Conservation (phyloP, 2,113 vertebrate species). For the Rhineura floridana region DNA sequence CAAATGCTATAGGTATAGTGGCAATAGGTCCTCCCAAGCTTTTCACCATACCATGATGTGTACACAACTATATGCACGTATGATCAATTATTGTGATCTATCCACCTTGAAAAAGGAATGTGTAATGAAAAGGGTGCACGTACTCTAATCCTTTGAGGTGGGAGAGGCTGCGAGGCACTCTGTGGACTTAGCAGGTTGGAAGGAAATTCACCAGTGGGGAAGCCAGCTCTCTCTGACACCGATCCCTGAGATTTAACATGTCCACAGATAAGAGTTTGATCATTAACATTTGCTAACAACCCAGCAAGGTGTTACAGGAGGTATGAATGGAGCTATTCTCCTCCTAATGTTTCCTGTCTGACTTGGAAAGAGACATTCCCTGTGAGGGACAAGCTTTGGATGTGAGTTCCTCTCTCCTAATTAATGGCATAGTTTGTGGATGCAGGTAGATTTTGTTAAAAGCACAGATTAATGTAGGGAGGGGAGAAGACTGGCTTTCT, state of each 20-base stretch:
- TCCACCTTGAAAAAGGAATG: not conserved
- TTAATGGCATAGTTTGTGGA: not conserved
- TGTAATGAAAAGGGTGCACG: not conserved
- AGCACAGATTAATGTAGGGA: not conserved
- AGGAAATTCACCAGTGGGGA: too few relatives aligned
- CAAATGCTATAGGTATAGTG: not conserved
- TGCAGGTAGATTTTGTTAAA: not conserved
- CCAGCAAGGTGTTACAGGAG: not conserved
- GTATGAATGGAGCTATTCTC: not conserved
- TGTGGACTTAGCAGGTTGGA: not conserved
- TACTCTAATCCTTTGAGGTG: not conserved
- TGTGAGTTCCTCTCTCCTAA: not conserved
- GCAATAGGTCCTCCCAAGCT: not conserved
- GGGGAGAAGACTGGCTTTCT: not conserved
- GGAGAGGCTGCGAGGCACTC: not conserved
- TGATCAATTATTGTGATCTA: not conserved
- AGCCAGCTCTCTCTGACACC: too few relatives aligned
- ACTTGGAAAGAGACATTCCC: not conserved
- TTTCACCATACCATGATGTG: not conserved
- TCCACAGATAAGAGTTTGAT: not conserved
- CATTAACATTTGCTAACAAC: not conserved
- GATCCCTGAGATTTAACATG: not conserved
- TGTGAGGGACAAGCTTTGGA: too few relatives aligned
- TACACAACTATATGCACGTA: not conserved
- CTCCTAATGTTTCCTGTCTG: not conserved